Percentiles rank a stretch among this genome's conserved stretches.
Conservation (phyloP, 92 coral and sea anemone species). For the Bergia puertoricense region DNA sequence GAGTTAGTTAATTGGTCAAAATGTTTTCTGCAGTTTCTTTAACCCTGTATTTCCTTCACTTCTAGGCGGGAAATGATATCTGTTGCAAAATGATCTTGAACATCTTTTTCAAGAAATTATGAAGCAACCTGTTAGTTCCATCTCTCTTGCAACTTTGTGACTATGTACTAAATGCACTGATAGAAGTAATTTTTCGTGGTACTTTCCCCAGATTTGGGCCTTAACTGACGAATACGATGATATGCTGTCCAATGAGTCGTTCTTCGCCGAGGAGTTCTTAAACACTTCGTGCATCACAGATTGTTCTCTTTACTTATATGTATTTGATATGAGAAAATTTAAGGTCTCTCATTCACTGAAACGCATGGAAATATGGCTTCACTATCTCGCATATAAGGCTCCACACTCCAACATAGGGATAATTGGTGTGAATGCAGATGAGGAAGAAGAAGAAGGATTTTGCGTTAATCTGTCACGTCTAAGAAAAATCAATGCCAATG, state of each 20-base stretch:
- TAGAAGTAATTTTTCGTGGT: neutral
- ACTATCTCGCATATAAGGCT: conserved; percentile 16
- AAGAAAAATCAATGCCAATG: conserved; percentile 14
- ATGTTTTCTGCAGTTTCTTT: too few species aligned
- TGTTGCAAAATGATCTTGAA: too few species aligned
- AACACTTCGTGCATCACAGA: too few species aligned
- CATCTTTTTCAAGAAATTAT: too few species aligned
- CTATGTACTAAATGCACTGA: neutral
- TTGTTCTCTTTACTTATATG: neutral
- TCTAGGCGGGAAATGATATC: too few species aligned
- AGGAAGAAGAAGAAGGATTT: neutral
- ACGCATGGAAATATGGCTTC: conserved; percentile 16
- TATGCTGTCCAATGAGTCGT: neutral
- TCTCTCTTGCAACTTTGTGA: neutral
- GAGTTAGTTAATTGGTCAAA: too few species aligned
- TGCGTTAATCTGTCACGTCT: neutral
- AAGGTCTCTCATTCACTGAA: neutral
- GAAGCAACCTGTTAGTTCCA: too few species aligned
- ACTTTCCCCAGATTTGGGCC: neutral
- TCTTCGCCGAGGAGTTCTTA: too few species aligned
- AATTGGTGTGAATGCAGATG: conserved; percentile 3
- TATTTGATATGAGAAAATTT: conserved; percentile 4
- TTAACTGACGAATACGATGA: neutral
- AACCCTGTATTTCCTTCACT: too few species aligned
- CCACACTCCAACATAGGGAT: conserved; percentile 16